Conservation (phyloP, 2,113 vertebrate species). For the mouse (Mus musculus) region DNA sequence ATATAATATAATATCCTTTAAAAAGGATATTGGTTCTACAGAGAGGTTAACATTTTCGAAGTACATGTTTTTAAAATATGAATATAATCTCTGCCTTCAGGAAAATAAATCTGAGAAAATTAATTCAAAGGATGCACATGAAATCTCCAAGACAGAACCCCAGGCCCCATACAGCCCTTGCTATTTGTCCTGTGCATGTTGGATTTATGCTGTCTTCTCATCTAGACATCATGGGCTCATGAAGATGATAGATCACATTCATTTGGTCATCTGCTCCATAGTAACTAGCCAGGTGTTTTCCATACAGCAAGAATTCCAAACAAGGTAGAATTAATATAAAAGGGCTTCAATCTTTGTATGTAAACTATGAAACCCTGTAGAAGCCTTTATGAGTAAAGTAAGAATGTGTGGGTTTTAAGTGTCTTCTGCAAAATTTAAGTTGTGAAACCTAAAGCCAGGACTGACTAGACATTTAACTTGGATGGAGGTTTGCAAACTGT, state of each 20-base stretch:
- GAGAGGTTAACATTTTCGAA: constrained; percentile 7
- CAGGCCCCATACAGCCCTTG: not conserved
- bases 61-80: not conserved
- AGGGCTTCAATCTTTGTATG: not conserved
- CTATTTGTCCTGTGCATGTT: not conserved
- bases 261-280: not conserved
- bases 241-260: not conserved
- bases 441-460: not conserved
- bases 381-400: not conserved
- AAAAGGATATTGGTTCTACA: not conserved
- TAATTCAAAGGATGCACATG: not conserved
- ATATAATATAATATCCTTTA: not conserved
- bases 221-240: not conserved
- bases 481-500: not conserved
- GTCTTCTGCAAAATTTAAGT: not conserved
- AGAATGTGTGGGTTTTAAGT: not conserved
- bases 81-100: not conserved
- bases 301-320: not conserved
- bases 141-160: not conserved
- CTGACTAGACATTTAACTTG: not conserved
- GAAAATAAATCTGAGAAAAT: constrained; percentile 30
- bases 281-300: not conserved
- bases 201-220: not conserved
- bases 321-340: not conserved
- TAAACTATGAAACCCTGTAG: constrained; percentile 4